Conservation (phyloP, 2,888 invertebrate species). For the Patella ulyssiponensis region DNA sequence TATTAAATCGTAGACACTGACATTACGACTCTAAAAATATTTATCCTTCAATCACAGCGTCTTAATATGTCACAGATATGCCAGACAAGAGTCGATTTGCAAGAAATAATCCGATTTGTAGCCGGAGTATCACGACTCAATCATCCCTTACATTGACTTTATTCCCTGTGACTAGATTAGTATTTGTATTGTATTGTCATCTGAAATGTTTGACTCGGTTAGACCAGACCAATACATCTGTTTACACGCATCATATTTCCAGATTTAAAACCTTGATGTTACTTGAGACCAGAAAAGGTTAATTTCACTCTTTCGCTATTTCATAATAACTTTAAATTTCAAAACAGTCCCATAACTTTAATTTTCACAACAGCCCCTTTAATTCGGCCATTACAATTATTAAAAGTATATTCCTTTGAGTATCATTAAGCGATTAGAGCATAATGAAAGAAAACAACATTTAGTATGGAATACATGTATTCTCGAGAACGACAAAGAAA, state of each 20-base stretch:
- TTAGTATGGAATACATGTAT: too few species aligned
- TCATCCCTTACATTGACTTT: neutral
- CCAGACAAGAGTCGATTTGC: slow-evolving; percentile 10
- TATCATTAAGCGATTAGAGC: too few species aligned
- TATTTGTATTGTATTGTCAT: neutral
- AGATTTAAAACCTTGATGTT: neutral
- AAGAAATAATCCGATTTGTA: slow-evolving; percentile 7
- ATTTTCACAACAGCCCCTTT: too few species aligned
- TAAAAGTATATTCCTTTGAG: too few species aligned
- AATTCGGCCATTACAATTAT: too few species aligned
- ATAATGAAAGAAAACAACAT: too few species aligned
- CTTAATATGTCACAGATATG: slow-evolving; percentile 13
- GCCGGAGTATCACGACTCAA: neutral
- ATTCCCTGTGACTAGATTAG: neutral
- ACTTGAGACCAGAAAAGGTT: neutral
- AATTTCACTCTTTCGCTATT: neutral
- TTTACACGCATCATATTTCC: slow-evolving; percentile 2
- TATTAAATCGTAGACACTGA: too few species aligned
- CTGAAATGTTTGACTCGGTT: neutral
- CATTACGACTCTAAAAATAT: neutral
- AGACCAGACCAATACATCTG: neutral
- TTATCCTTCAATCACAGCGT: neutral
- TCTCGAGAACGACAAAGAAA: too few species aligned
- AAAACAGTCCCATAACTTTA: too few species aligned
- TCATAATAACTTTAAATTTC: too few species aligned